Base-by-base conservation (phyloP, 23 tunicate genomes). In the Ascidia mentula region DNA sequence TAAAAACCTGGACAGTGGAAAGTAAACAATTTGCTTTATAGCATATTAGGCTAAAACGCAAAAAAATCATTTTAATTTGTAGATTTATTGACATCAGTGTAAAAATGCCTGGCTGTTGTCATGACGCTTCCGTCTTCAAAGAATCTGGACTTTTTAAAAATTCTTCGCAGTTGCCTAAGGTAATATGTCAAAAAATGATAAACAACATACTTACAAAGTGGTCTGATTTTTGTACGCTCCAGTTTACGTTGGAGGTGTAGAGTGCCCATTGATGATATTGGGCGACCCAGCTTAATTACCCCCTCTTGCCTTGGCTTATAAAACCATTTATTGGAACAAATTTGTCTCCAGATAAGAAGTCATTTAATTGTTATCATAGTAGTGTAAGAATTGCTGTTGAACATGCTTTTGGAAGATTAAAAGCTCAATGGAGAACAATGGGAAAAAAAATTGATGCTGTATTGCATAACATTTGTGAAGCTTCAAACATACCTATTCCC, bases 231-330 rank as follows among this genome's bases (percentile, higher is more conserved):
- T 70, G 13, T 1, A 78, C 76, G 72, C 75, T 35, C 53, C 84
- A 35, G 30, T 80, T 37, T 12, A 15, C 3, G 18, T 80, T 6
- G 37, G 69, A 34, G 84, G 76, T 12, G 34, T 31, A 4, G 76
- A 80, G 69, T 34, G 69, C 35, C 84, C 84, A 15, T 46, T 61
- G 5, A 20, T 80, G 15, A 80, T 80, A 33, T 46, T 80, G 3
- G 84, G 84, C 1, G 84, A 80, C 38, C 76, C 84, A 36, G 84
- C 84, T 13, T 80, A n/a, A n/a, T n/a, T n/a, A 80, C 36, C 84
- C 79, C 2, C n/a, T 60, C 37, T 46, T 80, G 76, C 76, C 75
- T 24, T 80, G 76, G 75, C 45, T 80, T 18, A 80, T 80, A 5
- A 65, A 69, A 35, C 84, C 84, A 13, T 80, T 34, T 38, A 69